phyloP scores from a whole-genome alignment of 2,888 invertebrate genomes.

The Mongoloraphidia duomilia region DNA sequence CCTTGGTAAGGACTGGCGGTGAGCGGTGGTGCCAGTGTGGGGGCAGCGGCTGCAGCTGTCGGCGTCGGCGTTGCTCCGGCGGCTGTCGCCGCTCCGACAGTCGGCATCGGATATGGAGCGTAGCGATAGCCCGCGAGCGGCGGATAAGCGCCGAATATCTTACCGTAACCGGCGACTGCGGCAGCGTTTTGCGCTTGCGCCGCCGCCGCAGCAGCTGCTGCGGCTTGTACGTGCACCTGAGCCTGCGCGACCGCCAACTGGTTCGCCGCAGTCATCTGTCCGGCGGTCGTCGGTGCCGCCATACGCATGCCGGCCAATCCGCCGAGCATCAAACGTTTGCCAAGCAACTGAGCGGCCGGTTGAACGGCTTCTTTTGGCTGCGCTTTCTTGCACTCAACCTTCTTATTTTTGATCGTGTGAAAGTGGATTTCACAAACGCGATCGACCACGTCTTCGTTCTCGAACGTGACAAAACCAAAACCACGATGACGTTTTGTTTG shows the following conservation, averaged over 20 bases:
- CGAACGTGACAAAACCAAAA: slow-evolving; percentile 85
- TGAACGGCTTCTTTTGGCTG: slow-evolving; percentile 82
- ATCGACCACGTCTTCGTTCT: slow-evolving; percentile 82
- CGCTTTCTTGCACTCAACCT: slow-evolving; percentile 81
- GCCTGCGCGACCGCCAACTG: slow-evolving; percentile 40
- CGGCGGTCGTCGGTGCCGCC: slow-evolving; percentile 39
- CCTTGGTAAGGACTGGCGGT: slow-evolving; percentile 58
- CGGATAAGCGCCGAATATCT: slow-evolving; percentile 47
- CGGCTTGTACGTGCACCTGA: slow-evolving; percentile 30
- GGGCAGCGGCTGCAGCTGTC: slow-evolving; percentile 32
- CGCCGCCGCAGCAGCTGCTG: slow-evolving; percentile 34
- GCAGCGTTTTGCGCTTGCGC: slow-evolving; percentile 44
- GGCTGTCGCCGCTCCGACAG: slow-evolving; percentile 28
- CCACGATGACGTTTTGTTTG: slow-evolving; percentile 84
- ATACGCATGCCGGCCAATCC: slow-evolving; percentile 49
- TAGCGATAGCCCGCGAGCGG: slow-evolving; percentile 42
- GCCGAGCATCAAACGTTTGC: slow-evolving; percentile 55
- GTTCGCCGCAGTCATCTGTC: slow-evolving; percentile 38
- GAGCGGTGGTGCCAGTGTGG: slow-evolving; percentile 43
- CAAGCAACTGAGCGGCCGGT: slow-evolving; percentile 49
- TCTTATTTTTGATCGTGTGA: slow-evolving; percentile 85
- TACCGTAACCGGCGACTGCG: slow-evolving; percentile 50
- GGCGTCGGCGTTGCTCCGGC: slow-evolving; percentile 35
- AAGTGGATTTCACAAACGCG: slow-evolving; percentile 88
- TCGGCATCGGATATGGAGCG: slow-evolving; percentile 44